Evolutionary conservation across 2,113 vertebrate species (phyloP), one percentile per base, ranked within the genome.

Genomic region (Tapirus terrestris): DNA sequence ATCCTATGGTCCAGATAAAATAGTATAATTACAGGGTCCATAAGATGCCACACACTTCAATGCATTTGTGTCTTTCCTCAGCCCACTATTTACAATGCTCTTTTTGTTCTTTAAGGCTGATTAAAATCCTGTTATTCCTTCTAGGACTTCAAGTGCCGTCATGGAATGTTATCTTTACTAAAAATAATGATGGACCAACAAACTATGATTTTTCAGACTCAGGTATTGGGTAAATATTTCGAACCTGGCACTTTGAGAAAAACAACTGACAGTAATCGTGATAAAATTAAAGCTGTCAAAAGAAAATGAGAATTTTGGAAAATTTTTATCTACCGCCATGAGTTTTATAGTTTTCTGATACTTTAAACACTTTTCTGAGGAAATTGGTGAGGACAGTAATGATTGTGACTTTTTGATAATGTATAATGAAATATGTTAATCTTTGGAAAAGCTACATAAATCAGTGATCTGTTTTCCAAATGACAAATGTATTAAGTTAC

Each of bases 221-320:
- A 45, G 20, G 17, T 75, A 70, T 10, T n/a, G n/a, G 63, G 36
- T 8, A 92, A 48, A 61, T 0, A 31, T 61, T 67, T 87, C 90
- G 29, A 93, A 29, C 3, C 53, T 77, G 48, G 17, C 17, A 80
- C 51, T 73, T 77, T 51, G 68, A 92, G 51, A 86, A 83, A 67
- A 83, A 63, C 18, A 72, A 61, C 31, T 61, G 33, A 75, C 16
- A 53, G 5, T 27, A 75, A 70, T 18, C 92, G 31, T 75, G 39
- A 83, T 92, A 83, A 97, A 95, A 87, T 80, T 77, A 67, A 16
- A 94, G 31, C 43, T 93, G 45, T 96, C 43, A 85, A 94, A 96
- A 72, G 85, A 92, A 82, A 92, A 81, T 70, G 12, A 85, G 18
- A 68, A 68, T 67, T 92, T 92, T 93, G 56, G 27, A 92, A 89